phyloP scores from a whole-genome alignment of 2,113 vertebrate genomes.

The Oreochromis tanganicae region DNA sequence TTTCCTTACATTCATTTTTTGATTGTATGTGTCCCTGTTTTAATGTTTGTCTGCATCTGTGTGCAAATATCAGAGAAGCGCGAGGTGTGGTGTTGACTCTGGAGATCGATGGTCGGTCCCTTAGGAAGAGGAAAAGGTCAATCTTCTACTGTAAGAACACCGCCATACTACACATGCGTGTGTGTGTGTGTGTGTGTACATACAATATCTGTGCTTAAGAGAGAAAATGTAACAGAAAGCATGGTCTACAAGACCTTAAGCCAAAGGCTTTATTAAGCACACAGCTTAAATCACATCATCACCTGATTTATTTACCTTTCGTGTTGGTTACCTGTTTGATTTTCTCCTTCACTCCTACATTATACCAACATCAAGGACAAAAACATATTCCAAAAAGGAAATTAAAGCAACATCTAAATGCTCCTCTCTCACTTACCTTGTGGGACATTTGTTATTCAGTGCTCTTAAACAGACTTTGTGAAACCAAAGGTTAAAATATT shows the following conservation, averaged over 20 bases:
- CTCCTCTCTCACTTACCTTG: neutral
- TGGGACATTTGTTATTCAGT: conserved; percentile 8
- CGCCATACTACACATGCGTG: neutral
- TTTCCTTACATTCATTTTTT: neutral
- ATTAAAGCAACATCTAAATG: neutral
- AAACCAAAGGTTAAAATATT: neutral
- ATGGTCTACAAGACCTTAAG: neutral
- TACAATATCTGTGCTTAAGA: neutral
- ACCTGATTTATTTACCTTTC: neutral
- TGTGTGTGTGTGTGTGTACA: neutral
- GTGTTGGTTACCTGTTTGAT: neutral
- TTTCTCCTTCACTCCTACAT: neutral
- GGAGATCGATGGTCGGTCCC: conserved; percentile 58
- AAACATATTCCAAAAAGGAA: neutral
- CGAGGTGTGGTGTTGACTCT: conserved; percentile 50
- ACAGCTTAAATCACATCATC: neutral
- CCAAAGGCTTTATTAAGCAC: neutral
- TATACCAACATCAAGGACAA: conserved; percentile 2
- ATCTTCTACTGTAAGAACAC: conserved; percentile 57
- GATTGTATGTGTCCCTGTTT: conserved; percentile 2
- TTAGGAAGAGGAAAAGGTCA: conserved; percentile 56
- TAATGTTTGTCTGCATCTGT: conserved; percentile 38
- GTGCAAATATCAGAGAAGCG: conserved; percentile 54
- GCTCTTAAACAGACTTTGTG: neutral
- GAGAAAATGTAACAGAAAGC: neutral